Evolutionary conservation across 2,797 vertebrate species (phyloP).

Genomic region (Nannoperca australis): DNA sequence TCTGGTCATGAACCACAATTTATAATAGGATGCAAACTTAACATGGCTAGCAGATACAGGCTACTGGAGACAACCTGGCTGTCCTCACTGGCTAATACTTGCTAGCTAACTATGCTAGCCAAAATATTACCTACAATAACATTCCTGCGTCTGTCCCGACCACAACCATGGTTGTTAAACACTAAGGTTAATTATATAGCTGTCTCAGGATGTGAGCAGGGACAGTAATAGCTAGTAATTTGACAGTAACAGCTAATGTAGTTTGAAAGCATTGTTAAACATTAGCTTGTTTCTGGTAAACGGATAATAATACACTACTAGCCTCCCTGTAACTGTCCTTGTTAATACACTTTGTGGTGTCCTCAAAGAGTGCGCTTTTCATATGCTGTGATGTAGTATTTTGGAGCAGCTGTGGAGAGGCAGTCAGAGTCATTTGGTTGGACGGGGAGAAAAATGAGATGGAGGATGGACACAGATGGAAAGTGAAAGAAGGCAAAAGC

Average conservation of each 20-base stretch:
- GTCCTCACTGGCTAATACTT: neutral
- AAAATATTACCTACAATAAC: neutral
- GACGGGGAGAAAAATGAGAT: neutral
- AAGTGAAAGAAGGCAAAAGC: neutral
- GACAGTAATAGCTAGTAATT: neutral
- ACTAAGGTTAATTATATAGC: too few species aligned
- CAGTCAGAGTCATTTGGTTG: neutral
- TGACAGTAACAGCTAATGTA: neutral
- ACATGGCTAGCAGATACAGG: neutral
- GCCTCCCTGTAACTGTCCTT: too few species aligned
- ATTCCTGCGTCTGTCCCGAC: neutral
- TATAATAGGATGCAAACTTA: neutral
- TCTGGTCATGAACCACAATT: neutral
- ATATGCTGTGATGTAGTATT: neutral
- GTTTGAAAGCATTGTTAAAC: neutral
- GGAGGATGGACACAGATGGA: slow-evolving; percentile 8
- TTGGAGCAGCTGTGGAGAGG: neutral
- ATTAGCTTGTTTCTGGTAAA: neutral
- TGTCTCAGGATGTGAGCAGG: neutral
- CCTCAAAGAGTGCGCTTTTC: too few species aligned
- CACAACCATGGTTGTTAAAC: neutral
- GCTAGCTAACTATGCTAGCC: neutral
- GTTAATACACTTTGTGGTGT: neutral
- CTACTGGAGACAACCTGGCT: neutral
- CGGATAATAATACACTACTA: neutral